These are phyloP conservation scores for Tachycineta bicolor DNA, from an alignment of 2,113 vertebrate genomes.

Conservation along the genomic window DNA sequence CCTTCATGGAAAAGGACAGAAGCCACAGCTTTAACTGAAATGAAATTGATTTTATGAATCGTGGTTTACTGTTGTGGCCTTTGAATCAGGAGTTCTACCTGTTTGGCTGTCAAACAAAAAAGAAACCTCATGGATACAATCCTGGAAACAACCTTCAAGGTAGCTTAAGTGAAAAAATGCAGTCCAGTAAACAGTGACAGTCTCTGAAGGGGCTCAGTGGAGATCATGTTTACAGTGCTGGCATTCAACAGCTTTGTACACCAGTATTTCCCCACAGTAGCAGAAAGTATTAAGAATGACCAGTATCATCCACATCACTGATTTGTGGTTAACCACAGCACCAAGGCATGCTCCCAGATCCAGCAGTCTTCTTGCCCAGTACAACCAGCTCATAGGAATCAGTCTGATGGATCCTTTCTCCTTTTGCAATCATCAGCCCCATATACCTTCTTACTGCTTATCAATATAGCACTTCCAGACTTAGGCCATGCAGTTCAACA, in stretches of 20 bases:
- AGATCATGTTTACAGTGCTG: not conserved
- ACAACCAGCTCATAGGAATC: not conserved
- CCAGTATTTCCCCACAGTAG: not conserved
- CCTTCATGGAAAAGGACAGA: not conserved
- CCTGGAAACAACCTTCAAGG: not conserved
- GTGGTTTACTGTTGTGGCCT: not conserved
- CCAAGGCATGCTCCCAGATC: not conserved
- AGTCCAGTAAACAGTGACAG: not conserved
- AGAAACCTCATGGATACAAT: not conserved
- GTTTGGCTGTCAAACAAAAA: not conserved
- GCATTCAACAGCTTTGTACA: not conserved
- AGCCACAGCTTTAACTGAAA: not conserved
- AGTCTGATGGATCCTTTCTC: not conserved
- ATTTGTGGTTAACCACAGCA: not conserved
- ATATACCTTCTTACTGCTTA: not conserved
- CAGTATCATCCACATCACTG: not conserved
- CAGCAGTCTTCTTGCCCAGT: not conserved
- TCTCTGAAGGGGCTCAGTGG: not conserved
- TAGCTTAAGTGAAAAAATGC: not conserved
- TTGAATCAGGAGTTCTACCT: not conserved
- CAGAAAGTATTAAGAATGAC: not conserved
- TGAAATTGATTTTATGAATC: not conserved
- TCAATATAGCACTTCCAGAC: not conserved
- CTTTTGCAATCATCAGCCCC: not conserved
- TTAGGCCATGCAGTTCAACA: not conserved